Percentiles rank a stretch among this genome's conserved stretches.
Conservation (phyloP, 2,888 invertebrate genomes). For the Drosophila formosana region DNA sequence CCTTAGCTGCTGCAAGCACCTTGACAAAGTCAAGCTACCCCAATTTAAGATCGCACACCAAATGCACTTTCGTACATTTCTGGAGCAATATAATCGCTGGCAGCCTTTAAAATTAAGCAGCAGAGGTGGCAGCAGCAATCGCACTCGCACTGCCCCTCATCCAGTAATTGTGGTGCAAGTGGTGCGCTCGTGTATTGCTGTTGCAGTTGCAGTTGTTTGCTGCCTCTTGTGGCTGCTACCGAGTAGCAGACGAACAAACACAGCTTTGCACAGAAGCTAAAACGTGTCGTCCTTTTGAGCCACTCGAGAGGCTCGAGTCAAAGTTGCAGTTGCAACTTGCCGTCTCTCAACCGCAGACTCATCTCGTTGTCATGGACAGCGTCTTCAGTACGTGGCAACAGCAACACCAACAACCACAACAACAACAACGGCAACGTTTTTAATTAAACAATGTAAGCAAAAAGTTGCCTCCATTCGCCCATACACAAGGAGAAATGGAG, state of each 20-base stretch:
- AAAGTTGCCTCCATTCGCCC: constrained; percentile 28
- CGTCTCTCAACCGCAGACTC: constrained; percentile 39
- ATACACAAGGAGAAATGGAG: constrained; percentile 9
- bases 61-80: constrained; percentile 77
- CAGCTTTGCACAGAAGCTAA: constrained; percentile 75
- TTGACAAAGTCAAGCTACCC: constrained; percentile 11
- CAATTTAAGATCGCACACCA: neutral
- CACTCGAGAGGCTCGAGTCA: constrained; percentile 59
- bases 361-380: constrained; percentile 73
- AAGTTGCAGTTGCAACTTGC: constrained; percentile 21
- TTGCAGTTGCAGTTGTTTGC: constrained; percentile 31
- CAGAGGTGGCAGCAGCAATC: constrained; percentile 49
- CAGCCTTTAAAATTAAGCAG: constrained; percentile 73
- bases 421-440: constrained; percentile 69
- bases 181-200: constrained; percentile 51
- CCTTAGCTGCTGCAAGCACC: neutral
- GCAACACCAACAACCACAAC: constrained; percentile 28
- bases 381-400: constrained; percentile 60
- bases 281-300: constrained; percentile 81
- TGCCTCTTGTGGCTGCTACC: constrained; percentile 56
- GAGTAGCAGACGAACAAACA: constrained; percentile 59
- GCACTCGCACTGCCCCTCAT: constrained; percentile 38
- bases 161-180: constrained; percentile 75
- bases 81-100: constrained; percentile 82
- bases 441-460: constrained; percentile 84